A percentile compares a stretch with the other conserved stretches of the same genome.
phyloP scores from a whole-genome alignment of 23 tunicate species.

The Styela clava region DNA sequence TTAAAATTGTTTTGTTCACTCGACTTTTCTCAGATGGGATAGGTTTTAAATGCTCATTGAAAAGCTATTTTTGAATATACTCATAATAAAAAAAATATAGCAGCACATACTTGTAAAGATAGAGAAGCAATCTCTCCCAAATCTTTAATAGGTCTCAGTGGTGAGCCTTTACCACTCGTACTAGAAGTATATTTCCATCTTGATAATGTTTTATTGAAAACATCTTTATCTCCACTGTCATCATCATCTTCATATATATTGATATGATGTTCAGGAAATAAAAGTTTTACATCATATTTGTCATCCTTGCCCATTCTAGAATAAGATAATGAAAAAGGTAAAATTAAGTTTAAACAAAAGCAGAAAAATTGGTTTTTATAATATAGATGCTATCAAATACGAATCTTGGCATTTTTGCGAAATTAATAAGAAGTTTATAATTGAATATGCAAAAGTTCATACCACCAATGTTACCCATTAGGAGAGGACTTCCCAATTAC shows the following conservation, averaged over 20 bases:
- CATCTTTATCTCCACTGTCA: not conserved
- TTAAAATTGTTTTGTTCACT: too few relatives aligned
- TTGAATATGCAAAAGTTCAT: too few relatives aligned
- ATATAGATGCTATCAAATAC: too few relatives aligned
- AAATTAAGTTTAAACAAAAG: too few relatives aligned
- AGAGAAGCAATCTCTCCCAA: not conserved
- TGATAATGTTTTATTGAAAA: not conserved
- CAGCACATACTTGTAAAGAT: not conserved
- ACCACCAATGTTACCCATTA: too few relatives aligned
- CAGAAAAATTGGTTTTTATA: not conserved
- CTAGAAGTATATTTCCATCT: not conserved
- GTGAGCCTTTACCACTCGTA: not conserved
- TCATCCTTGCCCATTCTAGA: slow-evolving; percentile 78
- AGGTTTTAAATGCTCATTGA: too few relatives aligned
- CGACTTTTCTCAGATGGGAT: too few relatives aligned
- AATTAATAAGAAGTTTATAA: too few relatives aligned
- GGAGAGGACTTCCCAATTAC: too few relatives aligned
- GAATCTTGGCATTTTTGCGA: too few relatives aligned
- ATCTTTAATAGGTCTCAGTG: not conserved
- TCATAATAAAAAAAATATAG: too few relatives aligned
- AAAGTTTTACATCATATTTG: slow-evolving; percentile 60
- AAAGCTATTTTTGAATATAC: too few relatives aligned
- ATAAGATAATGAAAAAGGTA: not conserved
- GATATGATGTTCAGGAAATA: slow-evolving; percentile 14
- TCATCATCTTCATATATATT: slow-evolving; percentile 17